A percentile compares a stretch with the other conserved stretches of the same genome.
phyloP scores from a whole-genome alignment of 2,113 vertebrate genomes.

The Gorilla gorilla region DNA sequence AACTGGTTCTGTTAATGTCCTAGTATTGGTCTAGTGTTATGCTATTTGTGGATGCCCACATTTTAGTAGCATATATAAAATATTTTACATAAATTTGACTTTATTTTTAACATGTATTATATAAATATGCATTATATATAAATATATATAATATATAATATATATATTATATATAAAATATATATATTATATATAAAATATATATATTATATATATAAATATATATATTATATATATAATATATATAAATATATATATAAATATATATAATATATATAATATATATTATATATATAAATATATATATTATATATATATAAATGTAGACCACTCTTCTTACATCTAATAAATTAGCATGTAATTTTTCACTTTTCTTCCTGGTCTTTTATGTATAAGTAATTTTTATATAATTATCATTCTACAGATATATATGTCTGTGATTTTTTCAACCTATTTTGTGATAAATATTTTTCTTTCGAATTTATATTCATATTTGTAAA shows the following conservation, averaged over 20 bases:
- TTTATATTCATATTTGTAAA: not conserved
- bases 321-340: not conserved
- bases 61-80: slow-evolving; percentile 6
- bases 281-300: not conserved
- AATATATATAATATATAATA: not conserved
- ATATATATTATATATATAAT: too few relatives aligned
- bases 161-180: too few relatives aligned
- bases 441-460: not conserved
- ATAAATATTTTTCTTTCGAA: not conserved
- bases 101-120: slow-evolving; percentile 40
- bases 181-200: too few relatives aligned
- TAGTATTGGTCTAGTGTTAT: not conserved
- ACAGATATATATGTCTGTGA: not conserved
- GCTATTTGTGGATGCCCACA: not conserved
- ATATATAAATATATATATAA: not conserved
- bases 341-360: not conserved
- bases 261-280: not conserved
- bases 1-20: not conserved
- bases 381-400: not conserved
- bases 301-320: not conserved
- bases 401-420: not conserved
- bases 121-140: not conserved
- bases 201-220: not conserved
- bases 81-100: not conserved
- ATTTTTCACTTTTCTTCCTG: not conserved